A percentile compares a stretch with the other conserved stretches of the same genome.
Conservation (phyloP, 2,888 invertebrate species). For the Junonia oenone region DNA sequence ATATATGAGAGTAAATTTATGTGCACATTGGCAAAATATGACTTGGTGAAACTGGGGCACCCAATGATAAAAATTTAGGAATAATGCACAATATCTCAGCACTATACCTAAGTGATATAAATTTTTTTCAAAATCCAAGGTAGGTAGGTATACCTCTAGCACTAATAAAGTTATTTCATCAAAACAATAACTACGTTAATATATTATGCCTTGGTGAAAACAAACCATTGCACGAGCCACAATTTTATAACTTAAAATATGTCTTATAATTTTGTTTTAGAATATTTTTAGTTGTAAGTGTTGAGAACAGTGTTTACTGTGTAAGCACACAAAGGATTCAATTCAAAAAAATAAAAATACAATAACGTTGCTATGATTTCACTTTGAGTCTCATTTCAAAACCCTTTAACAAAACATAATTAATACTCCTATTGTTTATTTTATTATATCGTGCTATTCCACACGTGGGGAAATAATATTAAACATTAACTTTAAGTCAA, state of each 20-base stretch:
- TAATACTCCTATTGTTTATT: too few relatives aligned
- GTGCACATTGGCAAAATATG: constrained; percentile 66
- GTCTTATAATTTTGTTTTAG: constrained; percentile 76
- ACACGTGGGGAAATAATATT: too few relatives aligned
- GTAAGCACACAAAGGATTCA: constrained; percentile 84
- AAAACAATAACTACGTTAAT: constrained; percentile 47
- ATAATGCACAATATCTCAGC: constrained; percentile 73
- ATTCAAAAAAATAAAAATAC: constrained; percentile 82
- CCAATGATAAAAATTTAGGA: constrained; percentile 59
- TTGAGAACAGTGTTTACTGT: constrained; percentile 85
- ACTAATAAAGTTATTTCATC: constrained; percentile 60
- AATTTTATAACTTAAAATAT: constrained; percentile 62
- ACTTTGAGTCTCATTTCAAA: constrained; percentile 53
- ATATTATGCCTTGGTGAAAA: constrained; percentile 54
- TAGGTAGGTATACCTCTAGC: constrained; percentile 38
- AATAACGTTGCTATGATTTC: constrained; percentile 85
- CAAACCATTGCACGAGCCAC: constrained; percentile 72
- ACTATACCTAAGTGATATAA: constrained; percentile 54
- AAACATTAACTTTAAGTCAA: too few relatives aligned
- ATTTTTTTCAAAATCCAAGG: constrained; percentile 50
- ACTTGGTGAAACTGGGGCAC: constrained; percentile 64
- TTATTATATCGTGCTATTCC: too few relatives aligned
- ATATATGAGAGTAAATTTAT: constrained; percentile 62
- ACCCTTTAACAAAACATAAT: constrained; percentile 8
- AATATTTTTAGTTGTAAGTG: constrained; percentile 85